Base-by-base conservation (phyloP, 2,113 vertebrate species). In the Thunnus thynnus region DNA sequence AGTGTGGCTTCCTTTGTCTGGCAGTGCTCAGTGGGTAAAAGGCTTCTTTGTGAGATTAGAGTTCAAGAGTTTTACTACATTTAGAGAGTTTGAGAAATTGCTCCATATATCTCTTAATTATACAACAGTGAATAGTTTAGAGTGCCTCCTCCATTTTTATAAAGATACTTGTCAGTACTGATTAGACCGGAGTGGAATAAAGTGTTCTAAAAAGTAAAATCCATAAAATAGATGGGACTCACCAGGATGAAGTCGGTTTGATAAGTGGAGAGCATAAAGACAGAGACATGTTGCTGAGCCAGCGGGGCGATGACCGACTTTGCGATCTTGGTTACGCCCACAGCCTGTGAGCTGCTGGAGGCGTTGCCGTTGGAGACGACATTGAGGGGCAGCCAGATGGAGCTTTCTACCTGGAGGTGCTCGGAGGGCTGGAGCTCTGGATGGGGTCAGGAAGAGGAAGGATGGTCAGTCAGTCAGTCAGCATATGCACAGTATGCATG, bases 231-330 rank as follows among this genome's bases (percentile, higher is more conserved):
- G 46, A 5, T 6, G 3, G 25, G 10, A 0, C 93, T 95, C 89
- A 97, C 97, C 96, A 98, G 94, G 91, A 98, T 96, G 78, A 97
- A 98, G 92, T 98, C 97, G 0, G 97, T 98, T 92, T 98, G 97
- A 88, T 98, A 98, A 0, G 97, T 98, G 82, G 97, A 98, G 65
- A 99, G 93, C 98, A 99, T 99, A 78, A 99, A 95, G 75, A 99
- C 98, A 0, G 98, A 99, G 56, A 99, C 98, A 0, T 98, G 96
- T 92, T 99, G 98, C 92, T 98, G 96, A 0, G 98, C 98, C 89
- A 99, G 91, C 0, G 98, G 98, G 0, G 95, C 95, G 1, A 99
- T 99, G 86, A 99, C 98, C 0, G 98, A 99, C 60, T 97, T 95
- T 57, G 98, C 97, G 0, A 99, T 99, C 92, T 99, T 99, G 83